Percentiles rank a stretch among this genome's conserved stretches.
Conservation (phyloP, 2,888 invertebrate genomes). For the Steromphala cineraria region DNA sequence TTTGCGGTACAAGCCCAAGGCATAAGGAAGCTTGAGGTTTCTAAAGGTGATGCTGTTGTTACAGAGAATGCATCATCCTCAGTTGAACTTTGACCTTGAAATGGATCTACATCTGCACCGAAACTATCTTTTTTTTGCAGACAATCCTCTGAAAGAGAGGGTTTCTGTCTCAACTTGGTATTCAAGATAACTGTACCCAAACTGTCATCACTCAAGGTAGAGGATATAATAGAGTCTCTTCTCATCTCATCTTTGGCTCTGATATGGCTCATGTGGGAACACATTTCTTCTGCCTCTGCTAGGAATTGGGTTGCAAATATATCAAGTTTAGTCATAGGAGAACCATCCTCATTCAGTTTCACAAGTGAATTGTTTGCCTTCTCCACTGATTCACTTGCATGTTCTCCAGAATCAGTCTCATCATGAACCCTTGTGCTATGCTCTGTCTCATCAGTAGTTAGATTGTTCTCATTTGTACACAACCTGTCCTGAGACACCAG, state of each 20-base stretch:
- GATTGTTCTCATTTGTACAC: no score
- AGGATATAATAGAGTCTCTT: not conserved
- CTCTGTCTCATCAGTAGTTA: not conserved
- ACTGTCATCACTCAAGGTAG: not conserved
- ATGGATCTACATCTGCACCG: no score
- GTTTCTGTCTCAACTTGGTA: no score
- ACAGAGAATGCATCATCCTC: no score
- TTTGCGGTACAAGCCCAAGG: no score
- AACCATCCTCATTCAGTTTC: not conserved
- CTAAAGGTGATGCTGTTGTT: no score
- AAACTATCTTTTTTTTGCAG: no score
- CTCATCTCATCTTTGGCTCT: not conserved
- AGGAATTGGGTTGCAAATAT: not conserved
- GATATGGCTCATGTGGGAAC: not conserved
- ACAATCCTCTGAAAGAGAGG: no score
- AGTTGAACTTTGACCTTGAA: no score
- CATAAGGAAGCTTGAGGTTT: no score
- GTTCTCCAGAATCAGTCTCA: not conserved
- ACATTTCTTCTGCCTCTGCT: not conserved
- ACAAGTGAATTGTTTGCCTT: not conserved
- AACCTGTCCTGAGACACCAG: no score
- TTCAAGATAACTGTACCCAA: not conserved
- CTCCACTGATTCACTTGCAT: not conserved
- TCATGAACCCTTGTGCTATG: not conserved
- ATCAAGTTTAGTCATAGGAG: not conserved